phyloP scores from a whole-genome alignment of 2,113 vertebrate species.

The Leptodactylus fuscus region DNA sequence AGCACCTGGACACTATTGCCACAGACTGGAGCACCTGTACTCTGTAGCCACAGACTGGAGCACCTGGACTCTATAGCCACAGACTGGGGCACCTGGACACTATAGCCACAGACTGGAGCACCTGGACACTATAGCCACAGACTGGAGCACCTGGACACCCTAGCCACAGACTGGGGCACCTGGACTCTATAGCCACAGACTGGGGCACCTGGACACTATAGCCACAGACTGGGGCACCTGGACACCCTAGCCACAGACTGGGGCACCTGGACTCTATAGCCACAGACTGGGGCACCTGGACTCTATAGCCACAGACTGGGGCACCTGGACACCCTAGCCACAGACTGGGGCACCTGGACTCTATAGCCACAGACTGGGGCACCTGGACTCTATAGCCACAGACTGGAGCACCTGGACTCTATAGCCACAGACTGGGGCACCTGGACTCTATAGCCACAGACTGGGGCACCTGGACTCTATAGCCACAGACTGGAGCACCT shows the following conservation, averaged over 20 bases:
- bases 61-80: too few relatives aligned
- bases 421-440: not conserved
- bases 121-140: not conserved
- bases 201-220: not conserved
- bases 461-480: not conserved
- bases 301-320: too few relatives aligned
- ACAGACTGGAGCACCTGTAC: too few relatives aligned
- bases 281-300: not conserved
- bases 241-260: not conserved
- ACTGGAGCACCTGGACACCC: not conserved
- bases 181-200: too few relatives aligned
- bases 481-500: too few relatives aligned
- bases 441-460: too few relatives aligned
- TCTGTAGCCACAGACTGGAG: too few relatives aligned
- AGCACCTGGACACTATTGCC: too few relatives aligned
- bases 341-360: not conserved
- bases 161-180: not conserved
- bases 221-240: too few relatives aligned
- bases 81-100: not conserved
- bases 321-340: not conserved
- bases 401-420: not conserved
- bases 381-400: not conserved
- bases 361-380: not conserved
- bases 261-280: not conserved
- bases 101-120: not conserved